Evolutionary conservation across 2,797 vertebrate genomes (phyloP).

Genomic region (Muscicapa striata): DNA sequence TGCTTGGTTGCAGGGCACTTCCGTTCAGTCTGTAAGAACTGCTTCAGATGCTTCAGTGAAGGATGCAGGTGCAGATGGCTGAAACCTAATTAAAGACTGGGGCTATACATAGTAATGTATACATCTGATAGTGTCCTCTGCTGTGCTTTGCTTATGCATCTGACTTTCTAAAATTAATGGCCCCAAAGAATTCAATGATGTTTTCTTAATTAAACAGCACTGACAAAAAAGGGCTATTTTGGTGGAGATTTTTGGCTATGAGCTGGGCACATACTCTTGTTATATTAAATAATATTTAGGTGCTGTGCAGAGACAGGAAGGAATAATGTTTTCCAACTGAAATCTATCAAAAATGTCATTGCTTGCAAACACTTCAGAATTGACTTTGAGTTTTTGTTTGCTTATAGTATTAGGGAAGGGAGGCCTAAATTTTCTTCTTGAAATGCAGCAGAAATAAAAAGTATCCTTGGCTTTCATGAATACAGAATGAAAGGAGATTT

Average conservation of each 20-base stretch:
- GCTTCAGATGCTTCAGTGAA: neutral
- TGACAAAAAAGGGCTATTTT: neutral
- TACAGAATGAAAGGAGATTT: neutral
- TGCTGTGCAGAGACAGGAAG: neutral
- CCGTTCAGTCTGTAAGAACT: neutral
- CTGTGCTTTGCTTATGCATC: neutral
- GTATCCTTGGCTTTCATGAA: neutral
- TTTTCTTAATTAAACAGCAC: neutral
- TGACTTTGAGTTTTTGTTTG: neutral
- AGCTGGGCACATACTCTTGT: neutral
- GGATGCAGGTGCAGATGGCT: neutral
- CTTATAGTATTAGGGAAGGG: neutral
- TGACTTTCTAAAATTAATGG: neutral
- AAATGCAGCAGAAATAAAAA: neutral
- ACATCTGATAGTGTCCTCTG: neutral
- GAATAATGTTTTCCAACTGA: neutral
- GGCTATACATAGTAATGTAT: neutral
- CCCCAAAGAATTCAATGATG: neutral
- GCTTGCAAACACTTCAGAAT: neutral
- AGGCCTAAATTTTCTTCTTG: neutral
- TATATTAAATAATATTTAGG: neutral
- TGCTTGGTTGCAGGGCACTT: neutral
- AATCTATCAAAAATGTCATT: neutral
- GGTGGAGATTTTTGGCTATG: neutral
- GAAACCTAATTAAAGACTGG: neutral